A percentile compares a stretch with the other conserved stretches of the same genome.
Evolutionary conservation across 2,797 vertebrate species (phyloP).

Genomic region (Cyclopterus lumpus): DNA sequence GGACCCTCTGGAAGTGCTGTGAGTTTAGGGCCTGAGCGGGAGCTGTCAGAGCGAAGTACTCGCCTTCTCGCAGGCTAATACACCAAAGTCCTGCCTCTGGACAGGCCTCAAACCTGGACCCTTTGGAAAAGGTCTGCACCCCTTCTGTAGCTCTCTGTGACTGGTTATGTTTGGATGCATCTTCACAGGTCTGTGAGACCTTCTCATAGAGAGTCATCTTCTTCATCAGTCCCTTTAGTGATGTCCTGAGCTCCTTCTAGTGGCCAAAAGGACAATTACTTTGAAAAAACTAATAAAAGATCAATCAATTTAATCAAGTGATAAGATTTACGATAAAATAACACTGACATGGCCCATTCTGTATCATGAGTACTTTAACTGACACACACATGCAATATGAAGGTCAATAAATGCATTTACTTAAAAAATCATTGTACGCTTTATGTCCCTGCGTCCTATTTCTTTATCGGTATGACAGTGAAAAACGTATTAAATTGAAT

Average conservation of each 20-base stretch:
- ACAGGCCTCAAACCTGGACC: slow-evolving; percentile 69
- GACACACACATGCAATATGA: not conserved
- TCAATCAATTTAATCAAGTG: not conserved
- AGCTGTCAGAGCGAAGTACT: slow-evolving; percentile 73
- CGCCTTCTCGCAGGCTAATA: slow-evolving; percentile 71
- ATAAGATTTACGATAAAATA: not conserved
- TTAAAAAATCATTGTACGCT: not conserved
- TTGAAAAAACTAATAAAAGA: not conserved
- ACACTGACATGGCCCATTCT: not conserved
- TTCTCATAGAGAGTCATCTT: slow-evolving; percentile 23
- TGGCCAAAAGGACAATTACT: slow-evolving; percentile 27
- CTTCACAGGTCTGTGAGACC: slow-evolving; percentile 25
- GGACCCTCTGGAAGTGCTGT: slow-evolving; percentile 51
- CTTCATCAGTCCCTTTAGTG: slow-evolving; percentile 26
- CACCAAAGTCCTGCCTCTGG: slow-evolving; percentile 82
- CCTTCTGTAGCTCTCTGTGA: slow-evolving; percentile 13
- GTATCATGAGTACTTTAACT: not conserved
- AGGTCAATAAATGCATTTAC: not conserved
- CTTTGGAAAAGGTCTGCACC: slow-evolving; percentile 50
- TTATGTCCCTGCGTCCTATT: not conserved
- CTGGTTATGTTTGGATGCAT: slow-evolving; percentile 34
- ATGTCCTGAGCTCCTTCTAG: slow-evolving; percentile 58
- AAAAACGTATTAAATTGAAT: not conserved
- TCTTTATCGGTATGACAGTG: not conserved
- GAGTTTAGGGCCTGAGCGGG: slow-evolving; percentile 53